phyloP scores from a whole-genome alignment of 1,140 invertebrate genomes.

The Pseudomyrmex cubaensis region DNA sequence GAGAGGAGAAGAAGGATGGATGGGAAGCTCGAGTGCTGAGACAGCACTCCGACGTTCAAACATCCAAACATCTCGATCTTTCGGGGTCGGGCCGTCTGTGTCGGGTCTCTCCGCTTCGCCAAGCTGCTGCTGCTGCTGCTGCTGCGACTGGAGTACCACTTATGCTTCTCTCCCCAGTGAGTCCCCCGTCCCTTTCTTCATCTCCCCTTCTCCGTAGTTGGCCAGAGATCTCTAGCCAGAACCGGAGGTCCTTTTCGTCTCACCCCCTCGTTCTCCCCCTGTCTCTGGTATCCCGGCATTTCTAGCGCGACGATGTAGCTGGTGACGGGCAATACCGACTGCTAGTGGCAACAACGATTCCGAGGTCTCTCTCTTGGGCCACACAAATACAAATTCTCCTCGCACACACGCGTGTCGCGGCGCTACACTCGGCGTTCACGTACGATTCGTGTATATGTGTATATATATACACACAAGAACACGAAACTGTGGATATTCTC shows the following conservation, averaged over 20 bases:
- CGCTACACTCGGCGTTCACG: conserved; percentile 12
- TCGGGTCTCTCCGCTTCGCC: conserved; percentile 68
- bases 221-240: conserved; percentile 53
- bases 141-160: conserved; percentile 78
- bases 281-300: conserved; percentile 57
- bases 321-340: conserved; percentile 62
- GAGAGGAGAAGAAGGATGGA: conserved; percentile 50
- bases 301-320: conserved; percentile 61
- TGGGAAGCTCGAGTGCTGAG: conserved; percentile 79
- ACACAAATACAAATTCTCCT: conserved; percentile 46
- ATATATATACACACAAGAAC: no score
- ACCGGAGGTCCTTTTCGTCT: conserved; percentile 47
- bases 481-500: conserved; percentile 43
- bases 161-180: conserved; percentile 71
- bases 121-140: conserved; percentile 32
- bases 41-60: conserved; percentile 83
- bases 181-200: conserved; percentile 63
- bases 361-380: conserved; percentile 1
- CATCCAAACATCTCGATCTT: conserved; percentile 85
- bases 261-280: conserved; percentile 51
- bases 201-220: conserved; percentile 57
- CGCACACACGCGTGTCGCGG: neutral
- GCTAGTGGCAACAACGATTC: conserved; percentile 63
- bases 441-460: conserved; percentile 19
- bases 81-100: conserved; percentile 79